Conservation (phyloP, 2,888 invertebrate genomes). For the Allophyes oxyacanthae region DNA sequence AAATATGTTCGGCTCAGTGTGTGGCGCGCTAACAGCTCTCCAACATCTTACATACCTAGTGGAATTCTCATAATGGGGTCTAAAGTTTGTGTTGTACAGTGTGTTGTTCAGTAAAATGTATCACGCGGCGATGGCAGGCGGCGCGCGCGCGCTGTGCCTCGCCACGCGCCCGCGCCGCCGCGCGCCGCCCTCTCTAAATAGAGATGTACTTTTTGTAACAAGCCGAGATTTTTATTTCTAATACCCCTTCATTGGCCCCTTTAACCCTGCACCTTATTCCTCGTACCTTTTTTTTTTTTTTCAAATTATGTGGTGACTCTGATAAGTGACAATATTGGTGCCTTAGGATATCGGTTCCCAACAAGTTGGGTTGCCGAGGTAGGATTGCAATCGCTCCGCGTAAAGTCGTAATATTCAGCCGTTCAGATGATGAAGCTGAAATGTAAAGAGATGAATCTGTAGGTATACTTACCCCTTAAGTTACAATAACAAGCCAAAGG, state of each 20-base stretch:
- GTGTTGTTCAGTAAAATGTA: slow-evolving; percentile 52
- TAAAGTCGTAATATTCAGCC: too few relatives aligned
- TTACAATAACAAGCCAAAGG: too few relatives aligned
- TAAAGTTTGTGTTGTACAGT: slow-evolving; percentile 59
- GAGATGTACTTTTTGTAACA: slow-evolving; percentile 83
- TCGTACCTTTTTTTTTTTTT: too few relatives aligned
- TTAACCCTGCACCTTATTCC: not conserved
- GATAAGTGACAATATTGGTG: too few relatives aligned
- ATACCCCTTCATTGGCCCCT: not conserved
- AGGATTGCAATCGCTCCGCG: too few relatives aligned
- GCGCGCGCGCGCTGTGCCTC: slow-evolving; percentile 9
- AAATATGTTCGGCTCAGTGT: not conserved
- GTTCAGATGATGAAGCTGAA: too few relatives aligned
- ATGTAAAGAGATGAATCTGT: too few relatives aligned
- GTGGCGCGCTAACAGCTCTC: slow-evolving; percentile 8
- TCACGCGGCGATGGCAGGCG: slow-evolving; percentile 22
- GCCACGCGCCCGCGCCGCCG: slow-evolving; percentile 16
- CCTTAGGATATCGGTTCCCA: too few relatives aligned
- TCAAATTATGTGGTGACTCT: too few relatives aligned
- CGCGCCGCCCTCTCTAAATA: slow-evolving; percentile 70
- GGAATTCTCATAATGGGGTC: slow-evolving; percentile 45
- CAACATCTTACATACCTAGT: not conserved
- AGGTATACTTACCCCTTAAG: too few relatives aligned
- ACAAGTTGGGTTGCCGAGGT: too few relatives aligned
- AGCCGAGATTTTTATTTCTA: slow-evolving; percentile 62